Conservation (phyloP, 2,797 vertebrate species). For the Clarias laeviceps region DNA sequence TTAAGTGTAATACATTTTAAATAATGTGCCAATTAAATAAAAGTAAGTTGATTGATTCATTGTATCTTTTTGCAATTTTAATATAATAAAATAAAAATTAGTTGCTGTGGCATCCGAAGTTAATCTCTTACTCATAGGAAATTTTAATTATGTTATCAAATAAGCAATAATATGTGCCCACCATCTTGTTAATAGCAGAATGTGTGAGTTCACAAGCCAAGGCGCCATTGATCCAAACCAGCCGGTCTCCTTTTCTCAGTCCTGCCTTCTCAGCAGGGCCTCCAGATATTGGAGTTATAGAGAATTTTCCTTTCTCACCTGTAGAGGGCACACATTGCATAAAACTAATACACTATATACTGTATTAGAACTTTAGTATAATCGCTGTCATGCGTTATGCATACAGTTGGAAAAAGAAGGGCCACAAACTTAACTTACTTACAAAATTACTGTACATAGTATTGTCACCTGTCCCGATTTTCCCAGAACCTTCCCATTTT, state of each 20-base stretch:
- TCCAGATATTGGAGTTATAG: slow-evolving; percentile 69
- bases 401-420: background rate
- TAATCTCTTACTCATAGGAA: background rate
- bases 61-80: background rate
- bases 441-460: no score
- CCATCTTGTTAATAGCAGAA: slow-evolving; percentile 77
- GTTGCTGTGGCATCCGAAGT: background rate
- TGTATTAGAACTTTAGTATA: background rate
- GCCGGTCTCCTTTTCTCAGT: slow-evolving; percentile 77
- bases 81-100: no score
- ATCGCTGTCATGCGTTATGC: background rate
- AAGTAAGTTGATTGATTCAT: background rate
- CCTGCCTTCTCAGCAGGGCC: slow-evolving; percentile 85
- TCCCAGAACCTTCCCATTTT: no score
- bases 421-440: background rate
- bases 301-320: slow-evolving; percentile 80
- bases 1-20: background rate
- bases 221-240: slow-evolving; percentile 87
- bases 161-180: slow-evolving; percentile 54
- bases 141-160: background rate
- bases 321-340: slow-evolving; percentile 44
- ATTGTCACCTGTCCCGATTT: no score
- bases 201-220: slow-evolving; percentile 73
- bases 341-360: background rate
- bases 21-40: background rate